phyloP scores from a whole-genome alignment of 2,113 vertebrate genomes.

The Brevimyrus niger region DNA sequence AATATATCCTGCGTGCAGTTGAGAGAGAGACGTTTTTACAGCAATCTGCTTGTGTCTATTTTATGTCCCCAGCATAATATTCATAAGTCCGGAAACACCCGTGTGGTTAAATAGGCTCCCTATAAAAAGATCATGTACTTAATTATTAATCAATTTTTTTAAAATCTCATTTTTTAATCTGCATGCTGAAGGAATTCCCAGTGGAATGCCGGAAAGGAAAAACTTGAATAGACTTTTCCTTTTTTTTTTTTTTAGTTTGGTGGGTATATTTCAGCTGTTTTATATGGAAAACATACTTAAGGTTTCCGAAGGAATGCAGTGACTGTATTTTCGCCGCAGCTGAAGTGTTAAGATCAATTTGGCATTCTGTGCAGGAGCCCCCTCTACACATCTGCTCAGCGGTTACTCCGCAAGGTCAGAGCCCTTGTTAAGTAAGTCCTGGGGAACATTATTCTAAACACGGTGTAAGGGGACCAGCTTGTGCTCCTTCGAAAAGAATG shows the following conservation, averaged over 20 bases:
- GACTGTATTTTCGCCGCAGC: slow-evolving; percentile 14
- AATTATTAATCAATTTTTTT: background rate
- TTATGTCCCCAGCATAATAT: background rate
- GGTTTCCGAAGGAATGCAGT: background rate
- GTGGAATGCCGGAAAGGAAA: background rate
- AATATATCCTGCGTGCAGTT: slow-evolving; percentile 5
- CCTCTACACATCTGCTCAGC: slow-evolving; percentile 4
- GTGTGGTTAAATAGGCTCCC: background rate
- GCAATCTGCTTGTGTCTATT: slow-evolving; percentile 5
- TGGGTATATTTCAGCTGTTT: slow-evolving; percentile 5
- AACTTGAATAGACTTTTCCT: background rate
- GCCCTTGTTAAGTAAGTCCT: slow-evolving; percentile 11
- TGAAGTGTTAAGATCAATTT: slow-evolving; percentile 19
- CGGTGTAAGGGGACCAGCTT: background rate
- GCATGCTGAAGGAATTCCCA: background rate
- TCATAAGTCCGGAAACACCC: background rate
- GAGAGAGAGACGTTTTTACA: slow-evolving; percentile 10
- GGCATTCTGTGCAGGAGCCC: background rate
- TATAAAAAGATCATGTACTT: background rate
- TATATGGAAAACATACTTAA: background rate
- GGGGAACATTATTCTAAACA: slow-evolving; percentile 5
- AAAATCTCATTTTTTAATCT: background rate
- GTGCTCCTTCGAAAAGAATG: background rate
- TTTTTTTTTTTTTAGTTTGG: background rate
- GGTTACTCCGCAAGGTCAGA: slow-evolving; percentile 10